Base-by-base conservation (phyloP, 2,797 vertebrate species). In the Manis javanica region DNA sequence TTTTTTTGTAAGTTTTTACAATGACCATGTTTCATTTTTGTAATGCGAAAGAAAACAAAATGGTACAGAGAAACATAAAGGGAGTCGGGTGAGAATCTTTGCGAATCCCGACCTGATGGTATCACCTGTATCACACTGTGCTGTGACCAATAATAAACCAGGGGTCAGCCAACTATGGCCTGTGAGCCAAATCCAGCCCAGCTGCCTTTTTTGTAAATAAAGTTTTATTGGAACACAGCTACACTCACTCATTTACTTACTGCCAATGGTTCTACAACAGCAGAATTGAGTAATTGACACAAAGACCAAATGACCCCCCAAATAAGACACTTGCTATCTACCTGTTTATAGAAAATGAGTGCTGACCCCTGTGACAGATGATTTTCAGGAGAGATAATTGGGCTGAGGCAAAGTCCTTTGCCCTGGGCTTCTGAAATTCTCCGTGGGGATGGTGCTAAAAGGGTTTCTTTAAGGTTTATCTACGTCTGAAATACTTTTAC, bases 11-110 rank as follows among this genome's bases (percentile, higher is more conserved):
- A 53, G 14, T 16, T 39, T 93, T 84, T 64, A 46, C 2, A 53
- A 13, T 64, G 15, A 92, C 59, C 23, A 31, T 82, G 23, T 91
- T 21, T 87, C 55, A 59, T 61, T 86, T 82, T 84, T 55, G n/a
- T 59, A 69, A 39, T 29, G 61, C 87, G 51, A 86, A 88, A 63
- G 34, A 91, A 75, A 92, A 68, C 24, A 81, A 74, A 93, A 61
- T 87, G 81, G 68, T 81, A 53, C 59, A 42, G 87, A 71, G 66
- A 87, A 53, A 34, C 14, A 66, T 7, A 37, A 79, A 95, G 14
- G 26, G 46, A 2, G 5, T 39, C 74, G 31, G 24, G 16, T 34
- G 55, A 78, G 72, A 83, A 69, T 77, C 42, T 63, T 42, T 34
- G 42, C 42, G 84, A 87, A 72, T 34, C 21, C 37, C 34, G 63